These are phyloP conservation scores for Coturnix japonica DNA, from an alignment of 2,113 vertebrate species.

Conservation along the genomic window DNA sequence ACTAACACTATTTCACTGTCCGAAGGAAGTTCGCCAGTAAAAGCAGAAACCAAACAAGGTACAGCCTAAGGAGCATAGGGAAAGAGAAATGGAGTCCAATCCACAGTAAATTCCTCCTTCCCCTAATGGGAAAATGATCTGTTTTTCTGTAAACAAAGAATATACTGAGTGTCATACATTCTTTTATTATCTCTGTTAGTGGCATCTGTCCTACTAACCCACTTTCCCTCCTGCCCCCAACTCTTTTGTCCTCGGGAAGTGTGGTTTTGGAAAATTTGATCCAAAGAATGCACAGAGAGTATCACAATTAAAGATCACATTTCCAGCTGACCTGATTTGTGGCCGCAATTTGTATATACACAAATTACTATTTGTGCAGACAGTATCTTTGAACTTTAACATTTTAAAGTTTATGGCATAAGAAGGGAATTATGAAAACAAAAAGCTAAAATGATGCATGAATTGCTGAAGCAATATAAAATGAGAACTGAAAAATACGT, in stretches of 20 bases:
- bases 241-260: conserved; percentile 48
- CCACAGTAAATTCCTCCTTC: not conserved
- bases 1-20: conserved; percentile 9
- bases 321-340: conserved; percentile 59
- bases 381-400: not conserved
- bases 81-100: not conserved
- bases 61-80: not conserved
- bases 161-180: not conserved
- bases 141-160: not conserved
- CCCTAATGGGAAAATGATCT: not conserved
- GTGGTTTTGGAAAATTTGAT: not conserved
- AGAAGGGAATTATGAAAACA: not conserved
- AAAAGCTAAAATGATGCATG: not conserved
- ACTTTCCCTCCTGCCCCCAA: not conserved
- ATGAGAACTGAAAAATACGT: conserved; percentile 28
- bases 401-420: not conserved
- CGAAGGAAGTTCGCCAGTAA: conserved; percentile 34
- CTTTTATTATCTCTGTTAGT: conserved; percentile 9
- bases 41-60: conserved; percentile 38
- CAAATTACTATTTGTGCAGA: not conserved
- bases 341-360: not conserved
- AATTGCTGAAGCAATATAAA: conserved; percentile 21
- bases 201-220: conserved; percentile 63
- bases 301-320: conserved; percentile 33
- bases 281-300: not conserved